A percentile compares a stretch with the other conserved stretches of the same genome.
Evolutionary conservation across 2,113 vertebrate genomes (phyloP).

Genomic region (Tupaia chinensis): DNA sequence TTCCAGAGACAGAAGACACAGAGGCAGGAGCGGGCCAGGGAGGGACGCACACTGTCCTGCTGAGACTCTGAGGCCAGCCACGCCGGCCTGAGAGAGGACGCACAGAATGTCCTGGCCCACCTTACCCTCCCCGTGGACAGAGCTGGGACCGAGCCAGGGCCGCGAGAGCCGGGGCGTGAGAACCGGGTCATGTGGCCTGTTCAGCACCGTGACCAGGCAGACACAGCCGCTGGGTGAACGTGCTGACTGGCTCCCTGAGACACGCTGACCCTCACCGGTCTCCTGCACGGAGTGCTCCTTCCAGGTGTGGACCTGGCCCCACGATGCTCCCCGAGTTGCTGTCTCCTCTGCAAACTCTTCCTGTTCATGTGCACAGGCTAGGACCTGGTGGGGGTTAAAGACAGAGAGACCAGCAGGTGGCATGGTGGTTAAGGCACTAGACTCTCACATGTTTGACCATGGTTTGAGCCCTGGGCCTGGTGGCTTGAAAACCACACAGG

Average conservation of each 20-base stretch:
- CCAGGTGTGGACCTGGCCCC: neutral
- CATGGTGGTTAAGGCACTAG: no score
- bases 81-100: neutral
- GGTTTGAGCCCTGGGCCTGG: no score
- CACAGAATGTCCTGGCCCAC: no score
- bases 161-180: no score
- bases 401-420: neutral
- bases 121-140: no score
- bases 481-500: no score
- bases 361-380: neutral
- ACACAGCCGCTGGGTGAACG: neutral
- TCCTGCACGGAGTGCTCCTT: neutral
- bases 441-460: no score
- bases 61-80: no score
- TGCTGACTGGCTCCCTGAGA: neutral
- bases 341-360: neutral
- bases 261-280: conserved; percentile 11
- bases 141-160: no score
- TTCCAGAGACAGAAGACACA: neutral
- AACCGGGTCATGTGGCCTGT: neutral
- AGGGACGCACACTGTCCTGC: neutral
- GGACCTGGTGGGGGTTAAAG: conserved; percentile 31
- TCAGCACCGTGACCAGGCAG: neutral
- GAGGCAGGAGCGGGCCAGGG: neutral
- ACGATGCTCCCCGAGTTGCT: neutral